Conservation (phyloP, 2,888 invertebrate genomes). For the Drosophila siamana region DNA sequence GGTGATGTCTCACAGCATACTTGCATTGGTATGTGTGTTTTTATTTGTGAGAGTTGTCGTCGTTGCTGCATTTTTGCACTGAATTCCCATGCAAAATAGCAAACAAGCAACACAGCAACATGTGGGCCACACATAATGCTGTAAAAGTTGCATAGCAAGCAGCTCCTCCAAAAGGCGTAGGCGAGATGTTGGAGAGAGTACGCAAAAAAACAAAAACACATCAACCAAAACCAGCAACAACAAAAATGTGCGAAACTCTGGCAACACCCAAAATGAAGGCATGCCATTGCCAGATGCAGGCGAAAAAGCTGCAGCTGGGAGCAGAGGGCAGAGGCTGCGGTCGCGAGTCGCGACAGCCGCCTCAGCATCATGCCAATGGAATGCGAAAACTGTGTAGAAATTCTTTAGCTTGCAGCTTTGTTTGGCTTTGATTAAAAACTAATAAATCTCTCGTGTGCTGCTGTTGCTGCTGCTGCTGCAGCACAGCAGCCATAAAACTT, state of each 20-base stretch:
- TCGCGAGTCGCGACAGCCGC: constrained; percentile 7
- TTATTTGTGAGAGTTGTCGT: constrained; percentile 26
- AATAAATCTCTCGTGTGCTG: constrained; percentile 65
- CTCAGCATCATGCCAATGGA: constrained; percentile 59
- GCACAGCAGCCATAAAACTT: constrained; percentile 62
- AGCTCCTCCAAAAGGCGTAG: constrained; percentile 37
- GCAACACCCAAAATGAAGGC: constrained; percentile 37
- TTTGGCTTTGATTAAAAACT: constrained; percentile 72
- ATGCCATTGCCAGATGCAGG: background rate
- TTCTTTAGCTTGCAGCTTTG: constrained; percentile 46
- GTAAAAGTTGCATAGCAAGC: constrained; percentile 61
- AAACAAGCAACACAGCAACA: constrained; percentile 10
- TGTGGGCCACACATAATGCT: constrained; percentile 51
- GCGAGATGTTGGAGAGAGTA: constrained; percentile 27
- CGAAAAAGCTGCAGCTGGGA: constrained; percentile 1
- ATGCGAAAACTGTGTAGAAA: constrained; percentile 60
- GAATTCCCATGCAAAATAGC: constrained; percentile 4
- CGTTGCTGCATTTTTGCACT: constrained; percentile 32
- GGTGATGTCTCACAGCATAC: constrained; percentile 23
- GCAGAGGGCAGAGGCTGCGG: constrained; percentile 8
- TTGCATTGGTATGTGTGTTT: constrained; percentile 9
- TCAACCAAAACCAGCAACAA: background rate
- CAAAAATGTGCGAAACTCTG: constrained; percentile 15
- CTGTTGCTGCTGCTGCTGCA: constrained; percentile 29
- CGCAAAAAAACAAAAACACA: constrained; percentile 7